These are phyloP conservation scores for Saguinus imperator DNA, from an alignment of 2,113 vertebrate genomes.

Conservation along the genomic window DNA sequence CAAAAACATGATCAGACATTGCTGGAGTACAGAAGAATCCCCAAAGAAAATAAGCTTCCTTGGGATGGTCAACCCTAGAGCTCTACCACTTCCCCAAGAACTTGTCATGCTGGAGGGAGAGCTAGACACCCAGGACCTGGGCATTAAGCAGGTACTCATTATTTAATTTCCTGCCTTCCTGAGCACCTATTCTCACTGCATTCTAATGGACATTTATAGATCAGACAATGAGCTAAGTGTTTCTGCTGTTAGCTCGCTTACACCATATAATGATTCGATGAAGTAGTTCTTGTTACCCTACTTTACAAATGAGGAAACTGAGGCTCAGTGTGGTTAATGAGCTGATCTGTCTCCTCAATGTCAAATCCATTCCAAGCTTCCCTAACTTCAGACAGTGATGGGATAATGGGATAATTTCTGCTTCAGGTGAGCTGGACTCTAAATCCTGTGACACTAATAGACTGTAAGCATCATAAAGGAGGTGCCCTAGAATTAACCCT, in stretches of 20 bases:
- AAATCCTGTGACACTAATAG: not conserved
- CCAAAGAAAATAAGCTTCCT: not conserved
- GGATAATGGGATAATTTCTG: not conserved
- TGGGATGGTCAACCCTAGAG: not conserved
- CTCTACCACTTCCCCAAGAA: not conserved
- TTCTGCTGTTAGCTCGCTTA: not conserved
- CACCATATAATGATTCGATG: not conserved
- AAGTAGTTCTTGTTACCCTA: not conserved
- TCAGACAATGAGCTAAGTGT: not conserved
- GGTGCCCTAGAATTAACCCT: not conserved
- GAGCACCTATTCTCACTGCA: not conserved
- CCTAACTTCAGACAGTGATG: not conserved
- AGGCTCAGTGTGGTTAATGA: not conserved
- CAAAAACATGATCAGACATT: not conserved
- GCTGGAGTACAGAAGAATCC: not conserved
- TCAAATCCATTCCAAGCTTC: not conserved
- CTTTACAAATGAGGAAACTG: slow-evolving; percentile 46
- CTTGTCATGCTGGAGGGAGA: not conserved
- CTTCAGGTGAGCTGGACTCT: not conserved
- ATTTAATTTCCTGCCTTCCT: not conserved
- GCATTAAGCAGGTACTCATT: not conserved
- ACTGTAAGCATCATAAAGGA: not conserved
- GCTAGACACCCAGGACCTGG: not conserved
- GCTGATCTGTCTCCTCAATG: not conserved
- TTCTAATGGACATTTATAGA: not conserved